A percentile compares a stretch with the other conserved stretches of the same genome.
These are phyloP conservation scores for Lepidurus arcticus DNA, from an alignment of 1,140 invertebrate species.

Conservation along the genomic window DNA sequence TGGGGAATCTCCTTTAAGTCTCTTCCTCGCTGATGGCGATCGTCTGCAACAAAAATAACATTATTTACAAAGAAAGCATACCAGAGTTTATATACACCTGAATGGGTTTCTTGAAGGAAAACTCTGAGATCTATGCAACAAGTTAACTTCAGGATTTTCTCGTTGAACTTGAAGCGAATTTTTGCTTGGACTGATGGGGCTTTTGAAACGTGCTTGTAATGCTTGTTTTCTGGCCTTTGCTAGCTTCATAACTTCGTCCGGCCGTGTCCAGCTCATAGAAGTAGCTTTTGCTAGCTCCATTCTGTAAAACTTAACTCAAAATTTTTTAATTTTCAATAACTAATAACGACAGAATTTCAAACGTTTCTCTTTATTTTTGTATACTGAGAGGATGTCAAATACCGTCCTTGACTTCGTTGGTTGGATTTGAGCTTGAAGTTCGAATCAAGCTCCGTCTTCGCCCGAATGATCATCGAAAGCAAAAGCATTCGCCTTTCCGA, in stretches of 20 bases:
- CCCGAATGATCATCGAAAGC: no score
- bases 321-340: no score
- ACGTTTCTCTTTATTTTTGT: no score
- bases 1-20: not conserved
- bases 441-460: no score
- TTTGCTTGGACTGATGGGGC: slow-evolving; percentile 29
- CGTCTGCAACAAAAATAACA: slow-evolving; percentile 25
- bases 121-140: slow-evolving; percentile 34
- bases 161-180: slow-evolving; percentile 32
- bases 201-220: slow-evolving; percentile 56
- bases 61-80: slow-evolving; percentile 41
- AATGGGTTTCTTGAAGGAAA: slow-evolving; percentile 69
- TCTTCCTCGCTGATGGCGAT: slow-evolving; percentile 23
- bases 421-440: no score
- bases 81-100: slow-evolving; percentile 46
- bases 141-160: slow-evolving; percentile 30
- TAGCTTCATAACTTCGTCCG: slow-evolving; percentile 60
- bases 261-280: slow-evolving; percentile 51
- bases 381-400: no score
- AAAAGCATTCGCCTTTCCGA: no score
- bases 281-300: slow-evolving; percentile 25
- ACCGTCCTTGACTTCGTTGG: no score
- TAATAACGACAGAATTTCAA: no score
- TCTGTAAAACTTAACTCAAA: not conserved
- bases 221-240: slow-evolving; percentile 63